Conservation (phyloP, 2,113 vertebrate species). For the Jaculus jaculus region DNA sequence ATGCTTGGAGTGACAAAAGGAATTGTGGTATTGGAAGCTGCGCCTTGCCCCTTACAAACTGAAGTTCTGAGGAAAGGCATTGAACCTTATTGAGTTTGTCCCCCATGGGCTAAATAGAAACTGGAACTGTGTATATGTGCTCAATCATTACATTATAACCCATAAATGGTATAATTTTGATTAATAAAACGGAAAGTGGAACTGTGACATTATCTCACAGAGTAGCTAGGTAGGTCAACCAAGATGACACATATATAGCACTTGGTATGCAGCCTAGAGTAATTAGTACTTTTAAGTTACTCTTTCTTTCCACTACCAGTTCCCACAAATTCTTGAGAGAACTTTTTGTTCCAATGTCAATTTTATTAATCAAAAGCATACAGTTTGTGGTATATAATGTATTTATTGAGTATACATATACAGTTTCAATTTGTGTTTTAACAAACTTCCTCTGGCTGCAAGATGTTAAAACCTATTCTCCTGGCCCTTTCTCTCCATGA, state of each 20-base stretch:
- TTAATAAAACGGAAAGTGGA: too few species aligned
- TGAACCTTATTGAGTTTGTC: constrained; percentile 13
- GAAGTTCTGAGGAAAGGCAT: background rate
- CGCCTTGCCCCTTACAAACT: background rate
- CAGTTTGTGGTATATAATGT: too few species aligned
- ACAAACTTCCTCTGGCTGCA: too few species aligned
- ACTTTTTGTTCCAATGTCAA: background rate
- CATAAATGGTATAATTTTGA: too few species aligned
- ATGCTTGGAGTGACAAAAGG: background rate
- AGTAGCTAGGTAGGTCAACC: background rate
- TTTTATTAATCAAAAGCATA: too few species aligned
- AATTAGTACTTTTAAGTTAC: background rate
- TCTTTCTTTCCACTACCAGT: background rate
- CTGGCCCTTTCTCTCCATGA: too few species aligned
- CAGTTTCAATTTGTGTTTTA: too few species aligned
- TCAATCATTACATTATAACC: too few species aligned
- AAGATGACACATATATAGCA: background rate
- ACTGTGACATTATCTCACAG: background rate
- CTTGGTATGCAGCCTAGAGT: background rate
- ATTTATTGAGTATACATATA: too few species aligned
- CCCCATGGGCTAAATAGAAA: background rate
- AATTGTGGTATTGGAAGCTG: background rate
- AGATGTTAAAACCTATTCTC: too few species aligned
- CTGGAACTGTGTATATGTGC: too few species aligned
- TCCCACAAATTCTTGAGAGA: background rate